Evolutionary conservation across 2,797 vertebrate species (phyloP).

Genomic region (Glossophaga mutica): DNA sequence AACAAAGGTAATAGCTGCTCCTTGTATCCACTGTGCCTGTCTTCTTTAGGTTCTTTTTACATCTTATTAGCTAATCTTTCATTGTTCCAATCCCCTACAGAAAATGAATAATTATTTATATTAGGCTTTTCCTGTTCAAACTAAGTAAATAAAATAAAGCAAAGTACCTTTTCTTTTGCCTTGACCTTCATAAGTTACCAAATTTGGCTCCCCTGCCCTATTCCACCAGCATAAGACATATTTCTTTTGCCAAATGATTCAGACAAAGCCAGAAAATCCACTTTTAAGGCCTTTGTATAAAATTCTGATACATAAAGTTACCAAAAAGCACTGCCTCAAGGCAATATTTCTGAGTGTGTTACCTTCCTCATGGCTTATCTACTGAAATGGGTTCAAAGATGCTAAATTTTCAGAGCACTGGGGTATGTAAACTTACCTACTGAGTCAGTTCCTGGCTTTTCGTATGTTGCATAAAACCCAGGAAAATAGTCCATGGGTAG

Average conservation of each 20-base stretch:
- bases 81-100: neutral
- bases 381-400: neutral
- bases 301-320: neutral
- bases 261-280: neutral
- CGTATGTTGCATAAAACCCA: neutral
- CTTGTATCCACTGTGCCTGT: neutral
- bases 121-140: neutral
- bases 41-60: neutral
- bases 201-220: neutral
- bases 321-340: neutral
- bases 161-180: neutral
- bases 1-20: neutral
- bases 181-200: neutral
- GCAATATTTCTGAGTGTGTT: neutral
- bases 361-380: neutral
- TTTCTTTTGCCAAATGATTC: neutral
- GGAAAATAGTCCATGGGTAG: neutral
- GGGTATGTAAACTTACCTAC: neutral
- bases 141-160: conserved; percentile 10
- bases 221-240: neutral
- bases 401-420: neutral
- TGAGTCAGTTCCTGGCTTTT: neutral
- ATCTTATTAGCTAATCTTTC: neutral
- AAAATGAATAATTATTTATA: conserved; percentile 11
- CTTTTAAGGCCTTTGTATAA: neutral